These are phyloP conservation scores for Drosophila barbarae DNA, from an alignment of 2,888 invertebrate genomes.

Conservation along the genomic window DNA sequence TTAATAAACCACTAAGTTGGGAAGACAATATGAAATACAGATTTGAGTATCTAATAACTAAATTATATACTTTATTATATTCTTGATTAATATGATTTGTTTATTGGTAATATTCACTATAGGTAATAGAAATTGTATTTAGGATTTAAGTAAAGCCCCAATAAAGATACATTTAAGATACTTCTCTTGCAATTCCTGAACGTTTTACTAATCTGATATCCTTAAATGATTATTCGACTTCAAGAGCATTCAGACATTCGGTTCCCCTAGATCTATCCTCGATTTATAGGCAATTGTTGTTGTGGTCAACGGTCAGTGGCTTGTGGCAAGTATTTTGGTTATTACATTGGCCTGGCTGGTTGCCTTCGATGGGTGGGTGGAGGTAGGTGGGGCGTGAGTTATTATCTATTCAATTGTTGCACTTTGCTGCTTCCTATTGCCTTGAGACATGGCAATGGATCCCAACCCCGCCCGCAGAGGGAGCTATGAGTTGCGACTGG, in stretches of 20 bases:
- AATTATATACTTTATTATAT: not conserved
- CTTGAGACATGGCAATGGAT: conserved; percentile 44
- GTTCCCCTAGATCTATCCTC: not conserved
- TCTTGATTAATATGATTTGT: not conserved
- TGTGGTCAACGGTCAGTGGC: conserved; percentile 63
- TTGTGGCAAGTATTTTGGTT: conserved; percentile 41
- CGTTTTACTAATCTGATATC: not conserved
- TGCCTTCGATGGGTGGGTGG: conserved; percentile 57
- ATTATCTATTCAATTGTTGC: conserved; percentile 79
- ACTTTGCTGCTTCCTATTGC: conserved; percentile 58
- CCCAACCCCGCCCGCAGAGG: conserved; percentile 1
- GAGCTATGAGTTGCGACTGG: conserved; percentile 35
- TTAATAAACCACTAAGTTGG: not conserved
- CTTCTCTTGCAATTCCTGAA: not conserved
- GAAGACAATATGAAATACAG: not conserved
- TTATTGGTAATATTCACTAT: not conserved
- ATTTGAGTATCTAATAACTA: not conserved
- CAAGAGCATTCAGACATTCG: conserved; percentile 9
- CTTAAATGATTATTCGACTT: not conserved
- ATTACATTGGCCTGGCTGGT: conserved; percentile 19
- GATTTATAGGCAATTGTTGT: conserved; percentile 17
- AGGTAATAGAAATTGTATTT: not conserved
- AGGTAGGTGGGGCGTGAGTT: conserved; percentile 77
- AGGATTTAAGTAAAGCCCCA: not conserved
- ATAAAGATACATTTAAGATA: not conserved